Evolutionary conservation across 1,140 invertebrate species (phyloP).

Genomic region (Apocrypta bakeri): DNA sequence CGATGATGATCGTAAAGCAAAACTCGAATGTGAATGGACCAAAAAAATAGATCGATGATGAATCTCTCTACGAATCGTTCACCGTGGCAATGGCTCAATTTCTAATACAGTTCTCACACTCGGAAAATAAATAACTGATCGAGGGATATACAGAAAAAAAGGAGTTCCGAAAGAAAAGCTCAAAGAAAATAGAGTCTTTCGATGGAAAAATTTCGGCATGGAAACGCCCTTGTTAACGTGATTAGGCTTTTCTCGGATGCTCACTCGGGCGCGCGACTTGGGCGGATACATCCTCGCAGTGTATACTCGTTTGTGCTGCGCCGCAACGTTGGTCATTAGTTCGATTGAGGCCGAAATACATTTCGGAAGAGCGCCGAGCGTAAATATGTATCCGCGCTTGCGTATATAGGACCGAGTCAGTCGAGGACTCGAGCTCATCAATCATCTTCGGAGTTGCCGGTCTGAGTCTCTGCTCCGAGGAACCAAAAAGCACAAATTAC

Average conservation of each 20-base stretch:
- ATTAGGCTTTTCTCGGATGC: constrained; percentile 54
- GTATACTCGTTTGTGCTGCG: constrained; percentile 57
- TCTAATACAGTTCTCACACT: constrained; percentile 13
- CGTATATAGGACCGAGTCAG: neutral
- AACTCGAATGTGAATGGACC: too few relatives aligned
- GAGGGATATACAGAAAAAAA: neutral
- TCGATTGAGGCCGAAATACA: constrained; percentile 61
- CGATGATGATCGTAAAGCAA: too few relatives aligned
- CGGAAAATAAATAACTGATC: too few relatives aligned
- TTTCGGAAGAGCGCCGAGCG: constrained; percentile 60
- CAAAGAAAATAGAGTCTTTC: neutral
- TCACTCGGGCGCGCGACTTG: constrained; percentile 25
- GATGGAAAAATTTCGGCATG: constrained; percentile 38
- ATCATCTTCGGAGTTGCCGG: constrained; percentile 63
- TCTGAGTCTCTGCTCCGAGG: constrained; percentile 41
- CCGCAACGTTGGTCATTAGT: constrained; percentile 67
- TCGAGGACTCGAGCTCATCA: constrained; percentile 60
- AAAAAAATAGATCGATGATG: neutral
- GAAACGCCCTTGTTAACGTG: constrained; percentile 62
- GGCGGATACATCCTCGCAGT: constrained; percentile 50
- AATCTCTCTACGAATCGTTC: neutral
- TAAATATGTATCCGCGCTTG: constrained; percentile 55
- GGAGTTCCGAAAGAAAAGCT: neutral
- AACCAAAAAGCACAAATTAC: constrained; percentile 60
- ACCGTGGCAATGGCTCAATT: too few relatives aligned